These are phyloP conservation scores for Odocoileus hemionus DNA, from an alignment of 2,113 vertebrate species.

Conservation along the genomic window DNA sequence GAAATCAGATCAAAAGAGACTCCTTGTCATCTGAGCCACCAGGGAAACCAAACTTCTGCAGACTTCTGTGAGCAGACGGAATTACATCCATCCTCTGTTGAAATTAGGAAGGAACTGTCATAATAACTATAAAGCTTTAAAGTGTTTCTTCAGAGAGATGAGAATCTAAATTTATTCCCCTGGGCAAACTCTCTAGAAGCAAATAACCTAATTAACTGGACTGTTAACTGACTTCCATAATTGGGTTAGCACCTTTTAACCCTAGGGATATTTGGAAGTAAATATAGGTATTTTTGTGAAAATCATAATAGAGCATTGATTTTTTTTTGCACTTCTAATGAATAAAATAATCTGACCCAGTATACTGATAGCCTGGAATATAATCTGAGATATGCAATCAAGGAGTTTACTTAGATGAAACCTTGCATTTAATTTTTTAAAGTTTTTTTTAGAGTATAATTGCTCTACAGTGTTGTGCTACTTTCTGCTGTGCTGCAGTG, in stretches of 20 bases:
- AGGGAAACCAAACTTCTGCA: neutral
- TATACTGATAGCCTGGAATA: neutral
- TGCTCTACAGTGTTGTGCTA: neutral
- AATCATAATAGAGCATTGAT: neutral
- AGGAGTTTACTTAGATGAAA: neutral
- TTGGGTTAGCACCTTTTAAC: neutral
- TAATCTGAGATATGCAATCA: neutral
- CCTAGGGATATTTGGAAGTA: neutral
- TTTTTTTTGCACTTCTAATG: neutral
- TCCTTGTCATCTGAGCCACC: neutral
- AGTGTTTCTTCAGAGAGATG: neutral
- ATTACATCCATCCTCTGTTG: neutral
- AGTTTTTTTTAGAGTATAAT: neutral
- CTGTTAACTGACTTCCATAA: neutral
- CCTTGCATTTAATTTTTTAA: neutral
- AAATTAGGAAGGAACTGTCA: neutral
- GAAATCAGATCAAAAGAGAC: neutral
- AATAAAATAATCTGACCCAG: neutral
- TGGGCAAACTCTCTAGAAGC: neutral
- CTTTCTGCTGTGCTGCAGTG: neutral
- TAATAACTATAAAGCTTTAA: neutral
- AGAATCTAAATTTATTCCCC: neutral
- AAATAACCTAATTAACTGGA: neutral
- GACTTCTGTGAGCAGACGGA: neutral
- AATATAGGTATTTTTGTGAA: neutral